These are phyloP conservation scores for Mercenaria mercenaria DNA, from an alignment of 1,140 invertebrate genomes.

Conservation along the genomic window DNA sequence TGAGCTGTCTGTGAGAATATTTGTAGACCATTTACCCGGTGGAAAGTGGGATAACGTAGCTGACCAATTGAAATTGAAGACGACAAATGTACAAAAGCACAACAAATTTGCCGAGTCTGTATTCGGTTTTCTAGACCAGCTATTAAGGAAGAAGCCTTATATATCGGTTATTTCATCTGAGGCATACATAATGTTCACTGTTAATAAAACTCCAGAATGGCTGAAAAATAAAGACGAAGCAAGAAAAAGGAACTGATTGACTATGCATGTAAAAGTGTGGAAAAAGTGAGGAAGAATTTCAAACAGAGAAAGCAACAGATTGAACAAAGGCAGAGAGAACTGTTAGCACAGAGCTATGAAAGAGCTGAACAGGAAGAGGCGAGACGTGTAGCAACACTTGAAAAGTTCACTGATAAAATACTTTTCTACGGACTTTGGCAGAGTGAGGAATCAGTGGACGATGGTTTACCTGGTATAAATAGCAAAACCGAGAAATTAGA, in stretches of 20 bases:
- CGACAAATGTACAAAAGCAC: not conserved
- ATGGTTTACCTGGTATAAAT: not conserved
- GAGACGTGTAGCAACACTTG: not conserved
- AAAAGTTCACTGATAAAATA: constrained; percentile 12
- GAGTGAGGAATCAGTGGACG: not conserved
- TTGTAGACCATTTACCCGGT: constrained; percentile 45
- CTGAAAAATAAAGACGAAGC: constrained; percentile 36
- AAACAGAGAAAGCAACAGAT: not conserved
- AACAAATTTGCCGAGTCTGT: constrained; percentile 18
- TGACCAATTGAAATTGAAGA: not conserved
- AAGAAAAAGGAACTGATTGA: constrained; percentile 6
- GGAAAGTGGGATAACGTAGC: not conserved
- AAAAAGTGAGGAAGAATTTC: not conserved
- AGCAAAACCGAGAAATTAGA: not conserved
- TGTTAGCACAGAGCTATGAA: not conserved
- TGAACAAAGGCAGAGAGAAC: not conserved
- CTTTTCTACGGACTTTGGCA: not conserved
- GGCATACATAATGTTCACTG: constrained; percentile 15
- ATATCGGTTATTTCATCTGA: not conserved
- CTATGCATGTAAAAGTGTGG: not conserved
- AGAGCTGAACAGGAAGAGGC: not conserved
- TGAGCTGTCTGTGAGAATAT: not conserved
- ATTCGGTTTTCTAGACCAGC: constrained; percentile 23
- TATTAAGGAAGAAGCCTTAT: constrained; percentile 24
- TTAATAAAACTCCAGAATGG: constrained; percentile 30